Evolutionary conservation across 1,140 invertebrate species (phyloP), one percentile per base, ranked within the genome.

Genomic region (Drosophila erecta): DNA sequence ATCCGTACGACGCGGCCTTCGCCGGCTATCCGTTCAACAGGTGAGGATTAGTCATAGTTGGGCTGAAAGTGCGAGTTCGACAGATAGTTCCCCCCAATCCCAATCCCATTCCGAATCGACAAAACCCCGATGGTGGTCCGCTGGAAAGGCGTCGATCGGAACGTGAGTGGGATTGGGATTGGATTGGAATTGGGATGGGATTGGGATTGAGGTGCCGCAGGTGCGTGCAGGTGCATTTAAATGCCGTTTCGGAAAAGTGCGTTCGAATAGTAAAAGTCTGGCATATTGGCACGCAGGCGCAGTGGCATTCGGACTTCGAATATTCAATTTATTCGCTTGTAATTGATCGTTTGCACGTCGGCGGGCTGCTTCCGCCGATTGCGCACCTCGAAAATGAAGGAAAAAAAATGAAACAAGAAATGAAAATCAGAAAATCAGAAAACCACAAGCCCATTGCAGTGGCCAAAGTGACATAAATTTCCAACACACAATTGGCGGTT

Each of bases 1-100:
- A 97, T 93, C 96, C 96, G 38, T 97, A 97, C 92, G 97, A 98
- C 81, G 95, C 96, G 46, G 96, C 96, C 27, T 96, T 97, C 79
- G 96, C 96, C 46, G 96, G 96, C 78, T 98, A 98, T 93, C 96
- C 96, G 66, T 98, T 97, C 93, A 97, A 97, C 93, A 97, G 97
- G 97, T 98, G 93, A 97, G 96, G 95, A 54, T 58, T 54, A 44
- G 47, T 73, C 53, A 51, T 56, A 40, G 41, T 8, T 5, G 49
- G 1, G n/a, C 47, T 33, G 47, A 49, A 6, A 51, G 57, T 65
- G 27, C 47, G 47, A 50, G 56, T 58, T 27, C 30, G 64, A 67
- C 47, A 62, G 59, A 67, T 65, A 67, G 46, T 62, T 38, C 65
- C 65, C 65, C 59, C 35, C 15, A 61, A 30, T 10, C 12, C 56